These are phyloP conservation scores for Meandrusa payeni DNA, from an alignment of 2,888 invertebrate genomes.

Conservation along the genomic window DNA sequence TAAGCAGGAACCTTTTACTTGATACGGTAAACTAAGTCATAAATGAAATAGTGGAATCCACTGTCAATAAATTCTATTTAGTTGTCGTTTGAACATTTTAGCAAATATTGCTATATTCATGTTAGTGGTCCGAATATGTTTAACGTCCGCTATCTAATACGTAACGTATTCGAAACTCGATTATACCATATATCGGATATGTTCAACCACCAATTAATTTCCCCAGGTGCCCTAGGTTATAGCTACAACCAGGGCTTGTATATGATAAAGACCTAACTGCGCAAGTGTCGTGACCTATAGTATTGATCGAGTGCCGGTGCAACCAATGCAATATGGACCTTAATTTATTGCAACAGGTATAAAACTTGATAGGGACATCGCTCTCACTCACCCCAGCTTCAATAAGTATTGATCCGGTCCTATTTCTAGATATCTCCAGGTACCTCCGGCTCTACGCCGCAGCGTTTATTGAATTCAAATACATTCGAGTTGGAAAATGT, in stretches of 20 bases:
- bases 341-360: slow-evolving; percentile 9
- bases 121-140: too few species aligned
- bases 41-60: too few species aligned
- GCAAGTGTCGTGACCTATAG: slow-evolving; percentile 14
- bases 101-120: too few species aligned
- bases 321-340: slow-evolving; percentile 17
- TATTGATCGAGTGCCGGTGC: slow-evolving; percentile 8
- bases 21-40: too few species aligned
- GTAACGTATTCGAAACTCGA: too few species aligned
- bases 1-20: too few species aligned
- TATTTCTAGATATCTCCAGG: slow-evolving; percentile 14
- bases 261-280: slow-evolving; percentile 8
- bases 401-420: slow-evolving; percentile 14
- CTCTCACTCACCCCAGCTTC: not conserved
- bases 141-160: too few species aligned
- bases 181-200: not conserved
- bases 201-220: not conserved
- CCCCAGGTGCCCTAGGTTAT: slow-evolving; percentile 15
- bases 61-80: too few species aligned
- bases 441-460: not conserved
- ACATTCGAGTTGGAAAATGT: not conserved
- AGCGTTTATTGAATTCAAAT: slow-evolving; percentile 9
- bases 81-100: too few species aligned
- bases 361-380: not conserved
- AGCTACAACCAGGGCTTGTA: slow-evolving; percentile 1